A percentile compares a stretch with the other conserved stretches of the same genome.
phyloP scores from a whole-genome alignment of 2,797 vertebrate genomes.

The Zenarchopterus dispar region DNA sequence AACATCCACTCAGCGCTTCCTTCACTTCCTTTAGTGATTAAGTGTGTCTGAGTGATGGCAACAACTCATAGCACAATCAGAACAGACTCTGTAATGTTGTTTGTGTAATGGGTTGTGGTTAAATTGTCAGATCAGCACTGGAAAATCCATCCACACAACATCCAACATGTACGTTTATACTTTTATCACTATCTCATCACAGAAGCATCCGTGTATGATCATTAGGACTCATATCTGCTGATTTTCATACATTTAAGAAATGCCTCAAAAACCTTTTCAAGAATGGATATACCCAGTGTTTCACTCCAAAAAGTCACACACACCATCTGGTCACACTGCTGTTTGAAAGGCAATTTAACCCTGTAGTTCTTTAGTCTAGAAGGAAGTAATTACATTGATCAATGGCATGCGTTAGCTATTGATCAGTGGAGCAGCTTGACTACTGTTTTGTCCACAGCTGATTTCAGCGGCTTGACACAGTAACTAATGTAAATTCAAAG shows the following conservation, averaged over 20 bases:
- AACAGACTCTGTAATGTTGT: conserved; percentile 47
- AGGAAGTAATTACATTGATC: conserved; percentile 69
- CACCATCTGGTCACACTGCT: not conserved
- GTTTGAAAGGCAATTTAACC: conserved; percentile 48
- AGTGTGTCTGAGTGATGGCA: conserved; percentile 17
- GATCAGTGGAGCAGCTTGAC: conserved; percentile 40
- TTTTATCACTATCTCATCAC: not conserved
- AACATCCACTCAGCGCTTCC: not conserved
- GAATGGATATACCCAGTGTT: not conserved
- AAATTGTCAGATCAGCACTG: conserved; percentile 50
- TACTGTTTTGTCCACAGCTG: conserved; percentile 35
- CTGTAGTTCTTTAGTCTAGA: conserved; percentile 38
- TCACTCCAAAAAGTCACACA: not conserved
- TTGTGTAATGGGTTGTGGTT: conserved; percentile 55
- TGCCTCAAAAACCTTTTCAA: not conserved
- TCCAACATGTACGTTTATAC: conserved; percentile 9
- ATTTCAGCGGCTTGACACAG: conserved; percentile 14
- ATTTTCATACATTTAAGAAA: too few species aligned
- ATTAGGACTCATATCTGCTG: too few species aligned
- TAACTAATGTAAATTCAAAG: conserved; percentile 16
- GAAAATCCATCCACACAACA: conserved; percentile 45
- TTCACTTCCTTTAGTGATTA: conserved; percentile 5
- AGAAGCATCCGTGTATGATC: not conserved
- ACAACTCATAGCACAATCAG: conserved; percentile 34
- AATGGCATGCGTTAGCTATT: conserved; percentile 62